Evolutionary conservation across 2,113 vertebrate species (phyloP).

Genomic region (Penelope pileata): DNA sequence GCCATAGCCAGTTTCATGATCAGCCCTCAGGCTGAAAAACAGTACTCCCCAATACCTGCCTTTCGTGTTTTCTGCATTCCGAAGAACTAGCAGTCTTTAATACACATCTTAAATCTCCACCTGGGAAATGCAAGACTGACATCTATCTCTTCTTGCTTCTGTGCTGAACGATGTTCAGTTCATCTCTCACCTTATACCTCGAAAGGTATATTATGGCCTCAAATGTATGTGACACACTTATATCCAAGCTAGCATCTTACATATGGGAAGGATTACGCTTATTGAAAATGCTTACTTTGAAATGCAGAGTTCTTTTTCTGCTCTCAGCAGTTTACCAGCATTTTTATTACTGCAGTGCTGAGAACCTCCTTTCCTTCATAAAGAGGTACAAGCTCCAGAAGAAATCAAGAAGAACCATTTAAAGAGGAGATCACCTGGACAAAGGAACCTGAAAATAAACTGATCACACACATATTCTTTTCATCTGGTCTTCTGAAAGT

Average conservation of each 20-base stretch:
- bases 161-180: neutral
- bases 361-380: neutral
- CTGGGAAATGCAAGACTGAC: neutral
- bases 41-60: neutral
- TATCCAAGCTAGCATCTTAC: neutral
- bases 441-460: neutral
- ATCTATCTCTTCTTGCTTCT: neutral
- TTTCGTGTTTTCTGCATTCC: neutral
- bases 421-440: neutral
- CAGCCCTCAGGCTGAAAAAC: neutral
- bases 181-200: neutral
- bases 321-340: neutral
- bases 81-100: neutral
- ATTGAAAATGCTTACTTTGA: neutral
- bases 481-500: neutral
- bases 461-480: neutral
- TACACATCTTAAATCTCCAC: neutral
- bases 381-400: neutral
- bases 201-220: neutral
- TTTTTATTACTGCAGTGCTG: neutral
- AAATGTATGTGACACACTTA: neutral
- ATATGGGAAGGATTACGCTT: slow-evolving; percentile 9
- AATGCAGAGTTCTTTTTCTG: neutral
- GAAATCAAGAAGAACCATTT: neutral
- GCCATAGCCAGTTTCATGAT: neutral